Evolutionary conservation across 2,113 vertebrate genomes (phyloP).

Genomic region (Solea senegalensis): DNA sequence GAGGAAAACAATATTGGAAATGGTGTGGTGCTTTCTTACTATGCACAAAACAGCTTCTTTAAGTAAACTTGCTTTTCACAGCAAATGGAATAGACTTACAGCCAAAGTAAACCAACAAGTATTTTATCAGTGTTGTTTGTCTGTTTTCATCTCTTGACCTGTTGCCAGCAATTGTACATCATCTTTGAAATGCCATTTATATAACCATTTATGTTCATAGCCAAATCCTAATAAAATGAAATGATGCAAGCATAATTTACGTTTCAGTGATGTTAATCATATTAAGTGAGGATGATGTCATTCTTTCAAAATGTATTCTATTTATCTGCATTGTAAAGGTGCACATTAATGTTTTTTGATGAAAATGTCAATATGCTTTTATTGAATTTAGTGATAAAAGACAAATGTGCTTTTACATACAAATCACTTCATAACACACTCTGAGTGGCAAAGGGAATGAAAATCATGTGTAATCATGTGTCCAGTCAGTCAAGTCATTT

Average conservation of each 20-base stretch:
- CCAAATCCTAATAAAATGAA: conserved; percentile 67
- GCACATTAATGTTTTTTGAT: neutral
- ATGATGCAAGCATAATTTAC: conserved; percentile 17
- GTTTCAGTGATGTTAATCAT: conserved; percentile 5
- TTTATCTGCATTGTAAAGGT: neutral
- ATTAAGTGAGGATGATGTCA: neutral
- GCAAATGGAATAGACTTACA: conserved; percentile 1
- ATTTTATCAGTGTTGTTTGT: conserved; percentile 23
- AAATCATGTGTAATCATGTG: too few relatives aligned
- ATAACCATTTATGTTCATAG: conserved; percentile 45
- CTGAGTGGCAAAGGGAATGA: too few relatives aligned
- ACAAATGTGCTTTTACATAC: neutral
- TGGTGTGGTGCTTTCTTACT: conserved; percentile 15
- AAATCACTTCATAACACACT: neutral
- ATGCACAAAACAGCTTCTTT: conserved; percentile 20
- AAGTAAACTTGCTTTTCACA: neutral
- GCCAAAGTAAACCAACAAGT: conserved; percentile 30
- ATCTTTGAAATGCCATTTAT: conserved; percentile 40
- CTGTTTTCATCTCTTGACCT: conserved; percentile 26
- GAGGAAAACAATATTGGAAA: neutral
- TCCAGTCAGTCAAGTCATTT: too few relatives aligned
- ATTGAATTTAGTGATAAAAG: too few relatives aligned
- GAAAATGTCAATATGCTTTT: too few relatives aligned
- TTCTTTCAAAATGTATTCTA: neutral
- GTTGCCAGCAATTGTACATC: conserved; percentile 48